Base-by-base conservation (phyloP, 2,888 invertebrate genomes). In the Epistrophella euchroma region DNA sequence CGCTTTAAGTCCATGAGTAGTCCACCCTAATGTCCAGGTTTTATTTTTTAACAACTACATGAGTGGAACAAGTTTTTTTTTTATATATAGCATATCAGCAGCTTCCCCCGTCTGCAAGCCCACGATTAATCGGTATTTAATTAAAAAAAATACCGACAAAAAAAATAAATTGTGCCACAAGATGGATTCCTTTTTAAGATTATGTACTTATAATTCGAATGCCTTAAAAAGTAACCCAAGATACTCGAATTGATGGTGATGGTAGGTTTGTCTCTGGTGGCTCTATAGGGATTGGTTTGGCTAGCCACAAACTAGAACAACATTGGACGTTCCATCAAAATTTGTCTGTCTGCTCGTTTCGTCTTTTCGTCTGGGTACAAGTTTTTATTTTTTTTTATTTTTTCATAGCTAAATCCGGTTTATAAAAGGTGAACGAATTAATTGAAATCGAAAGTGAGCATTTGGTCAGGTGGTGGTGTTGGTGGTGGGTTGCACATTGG, bases 361-460 rank as follows among this genome's bases (percentile, higher is more conserved):
- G 32, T 62, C 64, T 64, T 32, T 32, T 6, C 9, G 32, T 62
- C 64, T 64, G 45, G 43, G 43, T 28, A 13, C 9, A 28, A 4
- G 17, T 43, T n/a, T 43, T n/a, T 28, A 28, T 28, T 28, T 1
- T 1, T 32, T 7, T 60, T 22, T 60, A 22, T 60, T 62, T 15
- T 43, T n/a, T 43, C 11, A n/a, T n/a, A 40, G 4, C 9, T 43
- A 32, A 77, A 76, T 77, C 76, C 64, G 60, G 81, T 76, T 81
- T 64, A 3, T 40, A 60, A 40, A 66, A 64, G 28, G 28, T 47
- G 62, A 64, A 64, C 77, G 77, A 78, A 68, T 66, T 66, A 78
- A 77, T 55, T 60, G 78, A 73, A 73, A 82, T 60, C 55, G 78
- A 82, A 77, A 82, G 82, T 82, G 45, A 82, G 55, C 62, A 47